A percentile compares a stretch with the other conserved stretches of the same genome.
These are phyloP conservation scores for Trissolcus basalis DNA, from an alignment of 1,140 invertebrate genomes.

Conservation along the genomic window DNA sequence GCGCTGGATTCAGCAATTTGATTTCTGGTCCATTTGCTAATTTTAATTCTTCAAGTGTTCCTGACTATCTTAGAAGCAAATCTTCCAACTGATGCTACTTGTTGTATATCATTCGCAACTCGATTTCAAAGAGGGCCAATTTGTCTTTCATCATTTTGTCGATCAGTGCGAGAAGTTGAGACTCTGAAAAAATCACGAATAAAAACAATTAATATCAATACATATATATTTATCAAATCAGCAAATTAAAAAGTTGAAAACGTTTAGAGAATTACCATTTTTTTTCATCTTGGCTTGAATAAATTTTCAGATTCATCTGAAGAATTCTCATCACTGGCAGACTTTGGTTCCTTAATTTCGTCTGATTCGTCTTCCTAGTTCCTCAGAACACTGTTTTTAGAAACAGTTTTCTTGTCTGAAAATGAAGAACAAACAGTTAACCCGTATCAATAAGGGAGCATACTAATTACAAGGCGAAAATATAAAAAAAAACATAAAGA, in stretches of 20 bases:
- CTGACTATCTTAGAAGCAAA: constrained; percentile 25
- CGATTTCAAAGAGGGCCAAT: constrained; percentile 2
- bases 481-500: too few species aligned
- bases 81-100: constrained; percentile 20
- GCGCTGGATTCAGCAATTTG: constrained; percentile 10
- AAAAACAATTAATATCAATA: constrained; percentile 22
- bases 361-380: constrained; percentile 4
- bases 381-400: constrained; percentile 9
- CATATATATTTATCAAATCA: constrained; percentile 18
- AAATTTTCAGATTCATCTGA: constrained; percentile 13
- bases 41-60: constrained; percentile 28
- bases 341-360: constrained; percentile 11
- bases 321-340: constrained; percentile 5
- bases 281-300: too few species aligned
- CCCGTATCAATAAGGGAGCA: too few species aligned
- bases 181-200: constrained; percentile 10
- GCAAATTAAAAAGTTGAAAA: constrained; percentile 7
- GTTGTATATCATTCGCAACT: constrained; percentile 21
- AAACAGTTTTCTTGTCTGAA: constrained; percentile 11
- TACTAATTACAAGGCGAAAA: too few species aligned
- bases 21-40: constrained; percentile 25
- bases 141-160: constrained; percentile 7
- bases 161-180: constrained; percentile 13
- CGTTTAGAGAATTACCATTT: too few species aligned
- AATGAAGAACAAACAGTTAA: too few species aligned